Base-by-base conservation (phyloP, 92 coral and sea anemone genomes). In the Isaurus tuberculatus region DNA sequence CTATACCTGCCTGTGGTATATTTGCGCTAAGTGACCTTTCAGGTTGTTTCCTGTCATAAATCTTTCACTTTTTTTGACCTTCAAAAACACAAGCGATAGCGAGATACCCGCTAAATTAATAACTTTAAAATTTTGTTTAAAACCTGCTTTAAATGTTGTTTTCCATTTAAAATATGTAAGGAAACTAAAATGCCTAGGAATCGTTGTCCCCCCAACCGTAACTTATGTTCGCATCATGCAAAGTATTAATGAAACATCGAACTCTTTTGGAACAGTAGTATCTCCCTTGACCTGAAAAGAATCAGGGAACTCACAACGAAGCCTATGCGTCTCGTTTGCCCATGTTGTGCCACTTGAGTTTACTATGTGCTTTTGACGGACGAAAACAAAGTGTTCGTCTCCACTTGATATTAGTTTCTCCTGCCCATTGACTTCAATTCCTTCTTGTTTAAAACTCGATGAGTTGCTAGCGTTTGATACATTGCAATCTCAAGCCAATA, bases 261-360 rank as follows among this genome's bases (percentile, higher is more conserved):
- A 48, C 11, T 48, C 55, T 48, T 48, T 48, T 48, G 6, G 55
- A 48, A 48, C 55, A 48, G 55, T 48, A 48, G 55, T 48, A 48
- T 48, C 55, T 48, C 55, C 55, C 70, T 60, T 31, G 20, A 80
- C 70, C 55, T 83, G 69, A 70, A 31, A 23, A 5, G 33, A 22
- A 83, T 83, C 53, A 25, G 86, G 86, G 34, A 11, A 70, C 31
- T 30, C 16, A 25, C 34, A 44, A 1, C 86, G 23, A 6, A 83
- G 80, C 79, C 86, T 44, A 8, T 40, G 65, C 16, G 75, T 83
- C 36, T 83, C 80, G 53, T 51, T 83, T 13, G 86, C 86, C 86
- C 86, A 70, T 11, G 58, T 83, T 13, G 68, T 67, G 27, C 86
- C 86, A 29, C 58, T 29, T 22, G 79, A 82, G 25, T 32, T 23